phyloP scores from a whole-genome alignment of 2,113 vertebrate genomes.

The Erythrolamprus reginae region DNA sequence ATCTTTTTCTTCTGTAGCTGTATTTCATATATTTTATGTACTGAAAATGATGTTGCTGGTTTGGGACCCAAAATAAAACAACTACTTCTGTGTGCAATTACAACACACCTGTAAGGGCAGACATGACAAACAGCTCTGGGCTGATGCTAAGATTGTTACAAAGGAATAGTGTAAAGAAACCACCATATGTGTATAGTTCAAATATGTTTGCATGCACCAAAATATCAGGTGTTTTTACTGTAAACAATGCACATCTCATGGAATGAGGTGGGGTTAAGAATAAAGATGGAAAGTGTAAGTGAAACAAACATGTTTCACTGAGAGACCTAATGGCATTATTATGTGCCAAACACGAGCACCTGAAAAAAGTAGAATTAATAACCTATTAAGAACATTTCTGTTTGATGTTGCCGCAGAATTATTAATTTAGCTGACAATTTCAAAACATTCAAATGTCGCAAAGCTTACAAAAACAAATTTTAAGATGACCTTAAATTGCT shows the following conservation, averaged over 20 bases:
- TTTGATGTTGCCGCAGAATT: not conserved
- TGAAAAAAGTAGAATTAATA: not conserved
- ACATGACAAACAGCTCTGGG: not conserved
- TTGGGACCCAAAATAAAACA: not conserved
- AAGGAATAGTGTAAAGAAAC: not conserved
- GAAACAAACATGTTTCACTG: not conserved
- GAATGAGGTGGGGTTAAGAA: not conserved
- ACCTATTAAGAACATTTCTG: not conserved
- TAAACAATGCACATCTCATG: not conserved
- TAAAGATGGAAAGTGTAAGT: not conserved
- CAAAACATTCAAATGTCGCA: not conserved
- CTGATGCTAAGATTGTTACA: not conserved
- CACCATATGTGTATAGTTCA: slow-evolving; percentile 48
- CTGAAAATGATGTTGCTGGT: not conserved
- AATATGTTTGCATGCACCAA: slow-evolving; percentile 20
- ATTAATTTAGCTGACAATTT: not conserved
- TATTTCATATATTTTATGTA: not conserved
- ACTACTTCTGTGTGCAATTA: not conserved
- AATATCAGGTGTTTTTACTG: not conserved
- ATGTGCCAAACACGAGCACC: not conserved
- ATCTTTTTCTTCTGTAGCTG: not conserved
- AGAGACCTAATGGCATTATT: not conserved
- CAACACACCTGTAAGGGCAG: not conserved
- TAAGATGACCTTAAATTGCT: not conserved
- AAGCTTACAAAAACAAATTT: not conserved